These are phyloP conservation scores for Zoanthus sociatus DNA, from an alignment of 92 coral and sea anemone species.

Conservation along the genomic window DNA sequence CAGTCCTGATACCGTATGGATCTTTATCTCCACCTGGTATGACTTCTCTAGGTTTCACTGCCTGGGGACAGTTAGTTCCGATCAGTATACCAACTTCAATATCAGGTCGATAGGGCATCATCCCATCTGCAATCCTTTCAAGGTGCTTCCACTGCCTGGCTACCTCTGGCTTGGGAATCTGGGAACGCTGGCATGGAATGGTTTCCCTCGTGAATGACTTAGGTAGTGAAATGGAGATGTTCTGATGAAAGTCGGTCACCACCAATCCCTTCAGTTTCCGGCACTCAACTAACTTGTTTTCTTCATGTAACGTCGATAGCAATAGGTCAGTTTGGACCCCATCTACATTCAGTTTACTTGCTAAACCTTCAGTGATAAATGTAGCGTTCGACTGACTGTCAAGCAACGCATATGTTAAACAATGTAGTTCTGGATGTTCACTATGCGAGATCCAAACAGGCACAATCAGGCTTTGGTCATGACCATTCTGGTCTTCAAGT, in stretches of 20 bases:
- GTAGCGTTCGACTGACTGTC: conserved; percentile 48
- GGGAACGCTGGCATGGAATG: conserved; percentile 55
- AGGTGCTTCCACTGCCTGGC: conserved; percentile 43
- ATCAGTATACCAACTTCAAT: conserved; percentile 58
- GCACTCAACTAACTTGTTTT: conserved; percentile 30
- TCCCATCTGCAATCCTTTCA: conserved; percentile 31
- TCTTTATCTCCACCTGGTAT: conserved; percentile 60
- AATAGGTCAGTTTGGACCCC: conserved; percentile 32
- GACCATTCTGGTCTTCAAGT: conserved; percentile 25
- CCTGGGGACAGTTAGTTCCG: conserved; percentile 60
- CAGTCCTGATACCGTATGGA: conserved; percentile 52
- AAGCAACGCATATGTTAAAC: conserved; percentile 36
- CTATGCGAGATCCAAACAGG: conserved; percentile 34
- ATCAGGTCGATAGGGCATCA: conserved; percentile 54
- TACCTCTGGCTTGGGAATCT: conserved; percentile 66
- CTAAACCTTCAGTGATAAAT: conserved; percentile 35
- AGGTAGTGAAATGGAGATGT: conserved; percentile 29
- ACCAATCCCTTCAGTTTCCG: conserved; percentile 28
- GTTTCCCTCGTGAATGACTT: conserved; percentile 25
- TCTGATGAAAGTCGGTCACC: conserved; percentile 45
- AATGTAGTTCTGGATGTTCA: conserved; percentile 20
- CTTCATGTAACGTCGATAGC: conserved; percentile 48
- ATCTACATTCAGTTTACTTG: conserved; percentile 45
- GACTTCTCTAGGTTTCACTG: conserved; percentile 58
- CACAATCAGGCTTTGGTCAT: conserved; percentile 49